Base-by-base conservation (phyloP, 2,113 vertebrate species). In the Epinephelus lanceolatus region DNA sequence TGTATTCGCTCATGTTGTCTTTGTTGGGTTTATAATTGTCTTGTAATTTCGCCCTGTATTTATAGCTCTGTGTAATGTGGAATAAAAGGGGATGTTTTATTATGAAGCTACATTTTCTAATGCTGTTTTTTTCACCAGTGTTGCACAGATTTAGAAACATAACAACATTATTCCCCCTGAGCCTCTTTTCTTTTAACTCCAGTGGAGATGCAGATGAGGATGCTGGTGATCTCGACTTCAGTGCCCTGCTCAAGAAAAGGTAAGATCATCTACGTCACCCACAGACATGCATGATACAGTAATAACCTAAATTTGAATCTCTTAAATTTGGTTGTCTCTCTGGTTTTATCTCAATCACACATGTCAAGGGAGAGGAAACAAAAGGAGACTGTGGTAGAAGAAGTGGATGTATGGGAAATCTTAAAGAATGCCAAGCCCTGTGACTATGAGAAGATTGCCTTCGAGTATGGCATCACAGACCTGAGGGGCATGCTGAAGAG, bases 401-500 rank as follows among this genome's bases (percentile, higher is more conserved):
- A 97, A 0, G 94, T 95, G 55, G 97, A 98, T 1, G 97, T 98
- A 19, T 96, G 97, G 89, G 96, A 97, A 13, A 96, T 98, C 89
- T 84, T 99, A 70, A 97, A 98, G 89, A 93, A 81, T 0, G 97
- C 97, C 0, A 97, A 96, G 89, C 97, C 97, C 69, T 97, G 97
- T 3, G 98, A 99, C 89, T 98, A 96, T 0, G 98, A 99, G 95
- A 96, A 94, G 83, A 98, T 99, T 0, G 97, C 97, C 81, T 98
- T 99, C 62, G 90, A 99, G 91, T 97, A 98, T 0, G 98, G 98
- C 79, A 97, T 98, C 92, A 99, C 98, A 0, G 98, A 99, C 94
- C 96, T 99, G 42, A 94, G 97, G 0, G 97, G 97, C 83, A 95
- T 99, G 97, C 93, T 98, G 40, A 96, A 95, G 76, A 93, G 96